Conservation (phyloP, 2,888 invertebrate genomes). For the Parelbella ahira region DNA sequence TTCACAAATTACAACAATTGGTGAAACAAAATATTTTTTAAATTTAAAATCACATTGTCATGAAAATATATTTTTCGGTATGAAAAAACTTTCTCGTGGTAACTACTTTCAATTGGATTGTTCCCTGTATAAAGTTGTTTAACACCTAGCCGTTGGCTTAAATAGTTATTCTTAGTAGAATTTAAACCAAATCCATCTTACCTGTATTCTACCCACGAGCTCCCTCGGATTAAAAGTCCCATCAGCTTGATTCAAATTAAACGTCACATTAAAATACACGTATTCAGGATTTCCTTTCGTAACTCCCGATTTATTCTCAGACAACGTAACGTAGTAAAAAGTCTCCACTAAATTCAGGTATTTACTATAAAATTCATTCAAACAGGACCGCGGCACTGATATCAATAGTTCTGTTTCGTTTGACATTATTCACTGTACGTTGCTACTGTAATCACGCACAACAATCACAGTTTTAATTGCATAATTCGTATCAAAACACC, state of each 20-base stretch:
- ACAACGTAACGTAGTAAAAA: constrained; percentile 74
- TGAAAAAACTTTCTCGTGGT: too few relatives aligned
- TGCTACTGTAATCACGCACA: constrained; percentile 44
- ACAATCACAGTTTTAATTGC: constrained; percentile 56
- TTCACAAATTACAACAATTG: too few relatives aligned
- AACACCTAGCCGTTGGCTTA: too few relatives aligned
- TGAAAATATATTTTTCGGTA: too few relatives aligned
- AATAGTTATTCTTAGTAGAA: too few relatives aligned
- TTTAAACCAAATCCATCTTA: constrained; percentile 41
- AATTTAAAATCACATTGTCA: too few relatives aligned
- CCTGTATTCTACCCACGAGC: constrained; percentile 66
- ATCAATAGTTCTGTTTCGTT: constrained; percentile 62
- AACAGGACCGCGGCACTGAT: constrained; percentile 67
- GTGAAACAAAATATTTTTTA: too few relatives aligned
- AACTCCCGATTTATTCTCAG: constrained; percentile 58
- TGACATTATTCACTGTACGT: constrained; percentile 58
- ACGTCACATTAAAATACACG: constrained; percentile 67
- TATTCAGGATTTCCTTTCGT: constrained; percentile 57
- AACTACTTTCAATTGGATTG: too few relatives aligned
- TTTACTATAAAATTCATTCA: constrained; percentile 65
- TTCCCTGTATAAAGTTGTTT: too few relatives aligned
- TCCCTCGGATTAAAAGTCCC: constrained; percentile 64
- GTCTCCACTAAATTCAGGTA: constrained; percentile 74
- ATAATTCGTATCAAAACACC: constrained; percentile 62
- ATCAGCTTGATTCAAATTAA: constrained; percentile 66